phyloP scores from a whole-genome alignment of 2,113 vertebrate species.

The Gasterosteus nipponicus region DNA sequence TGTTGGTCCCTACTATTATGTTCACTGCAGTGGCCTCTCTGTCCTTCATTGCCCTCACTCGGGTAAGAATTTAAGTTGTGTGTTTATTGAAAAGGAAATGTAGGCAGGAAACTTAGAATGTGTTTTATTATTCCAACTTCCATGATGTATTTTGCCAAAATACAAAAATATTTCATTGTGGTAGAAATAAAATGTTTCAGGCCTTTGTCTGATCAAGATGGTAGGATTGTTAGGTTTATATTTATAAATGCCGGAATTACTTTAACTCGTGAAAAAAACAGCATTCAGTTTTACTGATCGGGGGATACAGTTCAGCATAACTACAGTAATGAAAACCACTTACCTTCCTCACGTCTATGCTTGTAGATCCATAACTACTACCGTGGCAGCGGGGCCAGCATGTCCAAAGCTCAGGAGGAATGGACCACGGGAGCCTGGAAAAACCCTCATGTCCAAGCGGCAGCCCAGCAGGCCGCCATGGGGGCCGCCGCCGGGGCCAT shows the following conservation, averaged over 20 bases:
- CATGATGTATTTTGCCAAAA: background rate
- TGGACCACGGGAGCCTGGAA: slow-evolving; percentile 97
- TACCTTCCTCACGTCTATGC: background rate
- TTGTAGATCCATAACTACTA: slow-evolving; percentile 93
- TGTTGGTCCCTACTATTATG: slow-evolving; percentile 94
- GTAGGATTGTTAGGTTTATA: background rate
- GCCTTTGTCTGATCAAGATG: background rate
- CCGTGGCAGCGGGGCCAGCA: slow-evolving; percentile 92
- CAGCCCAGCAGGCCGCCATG: slow-evolving; percentile 89
- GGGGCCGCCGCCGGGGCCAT: slow-evolving; percentile 87
- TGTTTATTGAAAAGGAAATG: background rate
- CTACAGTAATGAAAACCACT: slow-evolving; percentile 1
- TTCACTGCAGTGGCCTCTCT: slow-evolving; percentile 91
- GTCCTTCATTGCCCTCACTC: slow-evolving; percentile 93
- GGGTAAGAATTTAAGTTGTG: slow-evolving; percentile 78
- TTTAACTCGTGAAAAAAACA: background rate
- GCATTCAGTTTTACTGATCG: background rate
- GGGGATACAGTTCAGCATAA: background rate
- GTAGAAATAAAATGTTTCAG: background rate
- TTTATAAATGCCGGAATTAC: background rate
- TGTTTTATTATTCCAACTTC: slow-evolving; percentile 2
- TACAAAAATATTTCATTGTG: background rate
- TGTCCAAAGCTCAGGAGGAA: slow-evolving; percentile 97
- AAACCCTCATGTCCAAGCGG: slow-evolving; percentile 93
- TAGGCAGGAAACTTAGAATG: background rate